Evolutionary conservation across 2,888 invertebrate genomes (phyloP).

Genomic region (Entomobrya proxima): DNA sequence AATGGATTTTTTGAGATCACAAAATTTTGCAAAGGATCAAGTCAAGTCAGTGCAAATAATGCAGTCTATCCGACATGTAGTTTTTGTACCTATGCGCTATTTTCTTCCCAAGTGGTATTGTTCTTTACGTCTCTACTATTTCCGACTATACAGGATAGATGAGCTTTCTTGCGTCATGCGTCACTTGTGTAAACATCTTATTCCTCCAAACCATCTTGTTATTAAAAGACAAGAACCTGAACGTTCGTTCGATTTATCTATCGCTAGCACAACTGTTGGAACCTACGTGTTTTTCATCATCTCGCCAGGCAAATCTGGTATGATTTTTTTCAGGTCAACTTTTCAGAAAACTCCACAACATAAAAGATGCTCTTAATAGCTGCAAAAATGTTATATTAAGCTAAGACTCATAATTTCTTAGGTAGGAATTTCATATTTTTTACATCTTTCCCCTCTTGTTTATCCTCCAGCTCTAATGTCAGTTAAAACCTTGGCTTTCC

Average conservation of each 20-base stretch:
- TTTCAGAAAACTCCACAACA: not conserved
- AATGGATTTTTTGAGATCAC: no score
- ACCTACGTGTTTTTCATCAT: not conserved
- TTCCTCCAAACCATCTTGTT: conserved; percentile 3
- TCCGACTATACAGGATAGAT: no score
- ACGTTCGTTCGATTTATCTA: not conserved
- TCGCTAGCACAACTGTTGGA: no score
- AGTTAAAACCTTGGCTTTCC: not conserved
- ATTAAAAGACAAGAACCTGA: not conserved
- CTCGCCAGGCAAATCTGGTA: not conserved
- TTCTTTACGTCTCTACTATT: not conserved
- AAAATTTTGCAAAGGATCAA: no score
- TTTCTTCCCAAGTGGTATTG: not conserved
- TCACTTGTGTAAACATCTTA: conserved; percentile 5
- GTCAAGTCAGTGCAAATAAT: no score
- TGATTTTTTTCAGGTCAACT: not conserved
- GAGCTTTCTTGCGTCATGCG: not conserved
- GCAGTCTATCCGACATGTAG: no score
- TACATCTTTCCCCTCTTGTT: not conserved
- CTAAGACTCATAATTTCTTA: not conserved
- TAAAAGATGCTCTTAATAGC: not conserved
- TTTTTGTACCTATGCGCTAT: no score
- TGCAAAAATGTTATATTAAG: not conserved
- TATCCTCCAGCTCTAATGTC: not conserved
- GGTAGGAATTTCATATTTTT: not conserved